Evolutionary conservation across 2,113 vertebrate species (phyloP).

Genomic region (Formicarius rufipectus): DNA sequence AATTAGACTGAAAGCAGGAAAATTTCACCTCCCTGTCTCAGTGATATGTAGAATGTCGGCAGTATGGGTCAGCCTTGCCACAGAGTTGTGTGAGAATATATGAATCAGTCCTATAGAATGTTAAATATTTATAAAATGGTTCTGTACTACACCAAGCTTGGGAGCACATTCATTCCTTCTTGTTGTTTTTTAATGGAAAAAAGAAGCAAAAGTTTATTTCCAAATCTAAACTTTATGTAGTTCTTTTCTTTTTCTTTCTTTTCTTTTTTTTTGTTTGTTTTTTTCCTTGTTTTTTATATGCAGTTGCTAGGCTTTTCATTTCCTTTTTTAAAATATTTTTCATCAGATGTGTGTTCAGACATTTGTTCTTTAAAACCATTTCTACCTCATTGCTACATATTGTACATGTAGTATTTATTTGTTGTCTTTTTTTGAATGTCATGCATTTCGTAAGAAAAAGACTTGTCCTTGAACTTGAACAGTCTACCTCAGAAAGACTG

Average conservation of each 20-base stretch:
- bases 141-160: slow-evolving; percentile 81
- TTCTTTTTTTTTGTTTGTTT: not conserved
- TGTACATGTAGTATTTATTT: slow-evolving; percentile 98
- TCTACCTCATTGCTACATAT: slow-evolving; percentile 99
- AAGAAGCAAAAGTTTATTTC: slow-evolving; percentile 77
- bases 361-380: slow-evolving; percentile 96
- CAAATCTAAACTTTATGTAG: slow-evolving; percentile 53
- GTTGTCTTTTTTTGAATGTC: slow-evolving; percentile 98
- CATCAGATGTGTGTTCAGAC: slow-evolving; percentile 81
- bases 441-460: slow-evolving; percentile 89
- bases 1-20: slow-evolving; percentile 83
- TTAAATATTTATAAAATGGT: slow-evolving; percentile 84
- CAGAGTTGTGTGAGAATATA: slow-evolving; percentile 82
- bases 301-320: slow-evolving; percentile 74
- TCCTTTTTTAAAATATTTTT: slow-evolving; percentile 68
- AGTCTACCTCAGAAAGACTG: slow-evolving; percentile 98
- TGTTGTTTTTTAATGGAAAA: slow-evolving; percentile 74
- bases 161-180: slow-evolving; percentile 81
- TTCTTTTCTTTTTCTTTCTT: not conserved
- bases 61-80: slow-evolving; percentile 84
- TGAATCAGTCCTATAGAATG: slow-evolving; percentile 84
- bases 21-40: slow-evolving; percentile 83
- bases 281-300: slow-evolving; percentile 70
- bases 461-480: slow-evolving; percentile 93
- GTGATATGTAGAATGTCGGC: slow-evolving; percentile 83